These are phyloP conservation scores for Lepidostoma basale DNA, from an alignment of 1,140 invertebrate species.

Conservation along the genomic window DNA sequence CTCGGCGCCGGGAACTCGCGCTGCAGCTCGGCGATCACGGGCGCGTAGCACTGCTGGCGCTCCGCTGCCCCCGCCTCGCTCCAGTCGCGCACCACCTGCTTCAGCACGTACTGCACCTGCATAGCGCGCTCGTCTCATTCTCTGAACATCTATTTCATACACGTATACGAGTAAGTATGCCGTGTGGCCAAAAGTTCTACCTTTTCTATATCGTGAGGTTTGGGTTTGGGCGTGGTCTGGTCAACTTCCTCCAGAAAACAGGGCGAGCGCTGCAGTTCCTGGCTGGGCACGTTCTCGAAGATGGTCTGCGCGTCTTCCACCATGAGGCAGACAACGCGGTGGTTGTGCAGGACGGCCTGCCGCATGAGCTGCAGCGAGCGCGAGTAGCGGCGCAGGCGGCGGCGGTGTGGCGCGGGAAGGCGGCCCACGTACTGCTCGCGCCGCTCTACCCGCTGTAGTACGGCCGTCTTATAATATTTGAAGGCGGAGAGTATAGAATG, in stretches of 20 bases:
- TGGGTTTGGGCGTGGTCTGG: not conserved
- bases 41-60: constrained; percentile 85
- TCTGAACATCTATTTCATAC: not conserved
- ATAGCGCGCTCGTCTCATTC: no score
- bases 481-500: constrained; percentile 79
- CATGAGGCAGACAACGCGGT: constrained; percentile 82
- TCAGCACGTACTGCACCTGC: constrained; percentile 86
- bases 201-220: constrained; percentile 22
- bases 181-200: not conserved
- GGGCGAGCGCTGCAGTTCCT: not conserved
- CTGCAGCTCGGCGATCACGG: constrained; percentile 86
- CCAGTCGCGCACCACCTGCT: constrained; percentile 97
- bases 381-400: constrained; percentile 75
- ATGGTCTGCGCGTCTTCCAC: constrained; percentile 81
- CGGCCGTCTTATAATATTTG: constrained; percentile 72
- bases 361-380: constrained; percentile 77
- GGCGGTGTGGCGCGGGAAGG: constrained; percentile 77
- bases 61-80: constrained; percentile 82
- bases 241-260: not conserved
- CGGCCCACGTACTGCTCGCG: constrained; percentile 76
- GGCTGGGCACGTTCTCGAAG: constrained; percentile 73
- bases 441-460: constrained; percentile 61
- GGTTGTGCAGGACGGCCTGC: constrained; percentile 84
- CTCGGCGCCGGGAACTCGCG: constrained; percentile 68
- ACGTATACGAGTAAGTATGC: not conserved